Conservation (phyloP, 2,797 vertebrate genomes). For the Crenichthys baileyi region DNA sequence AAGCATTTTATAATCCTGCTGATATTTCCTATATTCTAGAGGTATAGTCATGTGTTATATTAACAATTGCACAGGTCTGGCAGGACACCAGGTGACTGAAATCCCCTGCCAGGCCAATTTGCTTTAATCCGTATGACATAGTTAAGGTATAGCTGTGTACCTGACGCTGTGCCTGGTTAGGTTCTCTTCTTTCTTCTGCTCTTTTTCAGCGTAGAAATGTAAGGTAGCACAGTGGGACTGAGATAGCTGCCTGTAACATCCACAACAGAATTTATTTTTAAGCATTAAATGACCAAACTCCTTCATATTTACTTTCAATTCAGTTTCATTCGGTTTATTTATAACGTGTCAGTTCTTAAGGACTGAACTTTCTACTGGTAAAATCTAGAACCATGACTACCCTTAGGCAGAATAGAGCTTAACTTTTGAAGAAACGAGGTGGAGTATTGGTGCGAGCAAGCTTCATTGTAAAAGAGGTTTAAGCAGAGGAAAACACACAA, state of each 20-base stretch:
- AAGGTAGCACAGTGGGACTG: background rate
- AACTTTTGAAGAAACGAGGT: background rate
- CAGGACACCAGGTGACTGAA: slow-evolving; percentile 2
- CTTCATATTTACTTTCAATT: background rate
- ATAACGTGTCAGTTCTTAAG: background rate
- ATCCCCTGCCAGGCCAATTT: slow-evolving; percentile 10
- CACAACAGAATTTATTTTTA: background rate
- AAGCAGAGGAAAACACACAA: background rate
- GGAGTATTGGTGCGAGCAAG: background rate
- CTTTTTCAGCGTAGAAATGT: slow-evolving; percentile 1
- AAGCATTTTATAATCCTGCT: background rate
- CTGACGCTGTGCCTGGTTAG: background rate
- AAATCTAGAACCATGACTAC: background rate
- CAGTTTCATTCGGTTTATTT: background rate
- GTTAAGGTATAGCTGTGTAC: background rate
- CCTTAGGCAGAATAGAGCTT: background rate
- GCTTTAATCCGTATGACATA: slow-evolving; percentile 2
- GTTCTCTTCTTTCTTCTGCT: slow-evolving; percentile 7
- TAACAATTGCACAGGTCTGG: background rate
- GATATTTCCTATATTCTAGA: background rate
- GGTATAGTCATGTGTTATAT: background rate
- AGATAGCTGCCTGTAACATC: background rate
- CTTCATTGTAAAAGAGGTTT: background rate
- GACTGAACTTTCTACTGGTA: background rate
- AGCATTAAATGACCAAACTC: background rate